Evolutionary conservation across 1,140 invertebrate genomes (phyloP), one percentile per base, ranked within the genome.

Genomic region (Papilio polyxenes): DNA sequence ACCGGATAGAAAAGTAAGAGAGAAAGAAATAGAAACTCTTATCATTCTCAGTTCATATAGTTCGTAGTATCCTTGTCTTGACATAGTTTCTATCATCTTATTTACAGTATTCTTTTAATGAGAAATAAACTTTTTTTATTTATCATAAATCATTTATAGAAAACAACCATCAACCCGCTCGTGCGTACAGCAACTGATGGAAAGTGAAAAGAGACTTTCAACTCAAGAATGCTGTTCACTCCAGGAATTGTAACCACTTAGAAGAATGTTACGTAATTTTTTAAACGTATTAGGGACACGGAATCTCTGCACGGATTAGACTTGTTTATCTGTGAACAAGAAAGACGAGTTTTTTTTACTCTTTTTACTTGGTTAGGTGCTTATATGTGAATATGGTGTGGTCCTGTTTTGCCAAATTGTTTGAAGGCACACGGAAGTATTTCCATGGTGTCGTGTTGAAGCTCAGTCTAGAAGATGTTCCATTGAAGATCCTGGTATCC

Each of bases 171-270:
- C 51, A 62, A 81, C 44, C 51, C 82, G 74, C 49, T 81, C 82
- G 83, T 83, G 83, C 82, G 76, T 83, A 76, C 11, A 37, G 23
- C 10, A 6, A 20, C 49, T 51, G 72, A 53, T 72, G 56, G 83
- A 85, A 85, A 85, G 85, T 83, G 85, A 83, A 85, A 85, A 81
- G n/a, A n/a, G 59, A 77, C 85, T 84, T 83, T 85, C 85, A 74
- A 83, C 76, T n/a, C 51, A 78, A 78, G 76, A 78, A 78, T 78
- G 76, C 31, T 53, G 51, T 81, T 75, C 65, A 78, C 78, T 40
- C 74, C 83, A 81, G 85, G 85, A 85, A 82, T 83, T 82, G 81
- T 84, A 62, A 62, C 77, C 17, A 23, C 51, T 56, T 78, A 44
- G 10, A 62, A 59, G 31, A 56, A 23, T 53, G 23, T 78, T 78